A percentile compares a stretch with the other conserved stretches of the same genome.
Evolutionary conservation across 2,797 vertebrate species (phyloP).

Genomic region (Naso thynnoides): DNA sequence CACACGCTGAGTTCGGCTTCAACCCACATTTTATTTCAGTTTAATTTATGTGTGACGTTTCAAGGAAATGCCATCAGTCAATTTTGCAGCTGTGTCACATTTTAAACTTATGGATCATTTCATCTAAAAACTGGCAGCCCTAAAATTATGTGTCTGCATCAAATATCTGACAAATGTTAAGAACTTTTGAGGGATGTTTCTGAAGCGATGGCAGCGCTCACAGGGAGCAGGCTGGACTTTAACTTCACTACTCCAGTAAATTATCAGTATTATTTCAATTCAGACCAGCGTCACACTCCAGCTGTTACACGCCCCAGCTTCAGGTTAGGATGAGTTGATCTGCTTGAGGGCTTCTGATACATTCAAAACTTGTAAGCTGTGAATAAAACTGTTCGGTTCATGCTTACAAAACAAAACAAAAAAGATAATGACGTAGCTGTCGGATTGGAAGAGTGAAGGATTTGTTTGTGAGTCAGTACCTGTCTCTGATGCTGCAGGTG

Average conservation of each 20-base stretch:
- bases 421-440: too few species aligned
- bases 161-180: not conserved
- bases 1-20: too few species aligned
- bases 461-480: conserved; percentile 75
- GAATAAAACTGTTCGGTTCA: too few species aligned
- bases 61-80: not conserved
- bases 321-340: not conserved
- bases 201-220: not conserved
- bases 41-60: not conserved
- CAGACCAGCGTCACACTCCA: not conserved
- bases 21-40: too few species aligned
- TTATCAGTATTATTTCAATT: not conserved
- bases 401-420: too few species aligned
- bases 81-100: not conserved
- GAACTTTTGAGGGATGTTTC: not conserved
- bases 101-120: not conserved
- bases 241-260: too few species aligned
- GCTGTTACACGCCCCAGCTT: not conserved
- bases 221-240: not conserved
- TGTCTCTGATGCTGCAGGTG: conserved; percentile 90
- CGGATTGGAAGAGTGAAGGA: not conserved
- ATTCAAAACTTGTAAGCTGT: too few species aligned
- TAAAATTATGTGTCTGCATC: not conserved
- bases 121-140: not conserved
- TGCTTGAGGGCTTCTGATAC: not conserved